phyloP scores from a whole-genome alignment of 2,888 invertebrate species.

The Podabrus alpinus region DNA sequence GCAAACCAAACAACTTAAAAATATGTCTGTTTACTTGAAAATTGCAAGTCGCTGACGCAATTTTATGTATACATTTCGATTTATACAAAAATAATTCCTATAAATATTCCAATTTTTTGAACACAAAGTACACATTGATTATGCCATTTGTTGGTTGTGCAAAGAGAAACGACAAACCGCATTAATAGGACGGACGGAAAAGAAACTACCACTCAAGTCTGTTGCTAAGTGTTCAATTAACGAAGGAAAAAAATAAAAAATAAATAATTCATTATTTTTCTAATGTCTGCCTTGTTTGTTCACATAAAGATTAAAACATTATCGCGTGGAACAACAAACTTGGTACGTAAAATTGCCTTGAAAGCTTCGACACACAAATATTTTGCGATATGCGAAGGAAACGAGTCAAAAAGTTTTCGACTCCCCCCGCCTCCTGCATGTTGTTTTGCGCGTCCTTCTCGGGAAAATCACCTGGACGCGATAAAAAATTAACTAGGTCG shows the following conservation, averaged over 20 bases:
- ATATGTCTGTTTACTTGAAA: background rate
- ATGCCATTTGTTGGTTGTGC: background rate
- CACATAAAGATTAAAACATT: background rate
- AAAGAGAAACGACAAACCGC: background rate
- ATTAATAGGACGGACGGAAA: background rate
- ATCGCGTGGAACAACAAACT: background rate
- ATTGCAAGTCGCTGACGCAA: background rate
- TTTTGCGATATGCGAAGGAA: background rate
- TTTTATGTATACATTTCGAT: background rate
- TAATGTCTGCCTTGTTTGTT: background rate
- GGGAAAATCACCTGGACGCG: too few relatives aligned
- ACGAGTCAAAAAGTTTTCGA: background rate
- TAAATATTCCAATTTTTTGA: constrained; percentile 1
- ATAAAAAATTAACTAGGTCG: too few relatives aligned
- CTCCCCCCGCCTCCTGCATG: too few relatives aligned
- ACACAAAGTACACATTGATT: constrained; percentile 2
- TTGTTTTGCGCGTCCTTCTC: too few relatives aligned
- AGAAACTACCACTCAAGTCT: background rate
- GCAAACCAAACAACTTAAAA: background rate
- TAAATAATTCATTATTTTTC: background rate
- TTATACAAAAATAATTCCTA: background rate
- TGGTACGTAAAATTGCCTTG: background rate
- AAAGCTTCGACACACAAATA: background rate
- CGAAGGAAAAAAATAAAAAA: background rate
- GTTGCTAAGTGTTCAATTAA: background rate